Conservation (phyloP, 2,888 invertebrate species). For the Acronicta aceris region DNA sequence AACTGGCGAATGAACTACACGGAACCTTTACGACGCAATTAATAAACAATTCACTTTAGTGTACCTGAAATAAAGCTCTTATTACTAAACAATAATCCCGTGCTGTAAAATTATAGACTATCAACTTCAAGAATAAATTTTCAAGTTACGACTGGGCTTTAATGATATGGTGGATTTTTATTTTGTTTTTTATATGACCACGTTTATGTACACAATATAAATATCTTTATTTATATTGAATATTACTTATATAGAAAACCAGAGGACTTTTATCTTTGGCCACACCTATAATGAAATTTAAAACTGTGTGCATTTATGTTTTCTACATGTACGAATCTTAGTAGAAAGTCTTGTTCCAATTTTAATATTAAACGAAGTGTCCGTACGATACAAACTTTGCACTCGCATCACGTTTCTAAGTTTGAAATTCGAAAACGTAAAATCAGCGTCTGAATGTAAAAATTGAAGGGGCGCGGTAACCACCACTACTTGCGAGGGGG, state of each 20-base stretch:
- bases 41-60: slow-evolving; percentile 72
- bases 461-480: slow-evolving; percentile 71
- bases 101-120: slow-evolving; percentile 68
- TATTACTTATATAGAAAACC: neutral
- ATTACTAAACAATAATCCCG: slow-evolving; percentile 70
- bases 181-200: slow-evolving; percentile 2
- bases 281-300: slow-evolving; percentile 13
- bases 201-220: neutral
- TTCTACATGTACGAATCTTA: slow-evolving; percentile 30
- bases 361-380: slow-evolving; percentile 73
- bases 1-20: slow-evolving; percentile 53
- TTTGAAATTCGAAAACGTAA: slow-evolving; percentile 82
- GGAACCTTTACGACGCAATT: slow-evolving; percentile 68
- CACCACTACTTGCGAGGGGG: slow-evolving; percentile 50
- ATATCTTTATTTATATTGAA: neutral
- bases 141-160: slow-evolving; percentile 63
- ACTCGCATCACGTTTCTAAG: slow-evolving; percentile 78
- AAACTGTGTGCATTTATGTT: slow-evolving; percentile 52
- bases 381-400: slow-evolving; percentile 71
- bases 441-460: slow-evolving; percentile 81
- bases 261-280: slow-evolving; percentile 10
- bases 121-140: slow-evolving; percentile 63
- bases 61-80: slow-evolving; percentile 68
- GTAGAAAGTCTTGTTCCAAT: slow-evolving; percentile 53
- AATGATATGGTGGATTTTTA: slow-evolving; percentile 55